A percentile compares a stretch with the other conserved stretches of the same genome.
phyloP scores from a whole-genome alignment of 2,797 vertebrate species.

The Phrynocephalus vlangalii region DNA sequence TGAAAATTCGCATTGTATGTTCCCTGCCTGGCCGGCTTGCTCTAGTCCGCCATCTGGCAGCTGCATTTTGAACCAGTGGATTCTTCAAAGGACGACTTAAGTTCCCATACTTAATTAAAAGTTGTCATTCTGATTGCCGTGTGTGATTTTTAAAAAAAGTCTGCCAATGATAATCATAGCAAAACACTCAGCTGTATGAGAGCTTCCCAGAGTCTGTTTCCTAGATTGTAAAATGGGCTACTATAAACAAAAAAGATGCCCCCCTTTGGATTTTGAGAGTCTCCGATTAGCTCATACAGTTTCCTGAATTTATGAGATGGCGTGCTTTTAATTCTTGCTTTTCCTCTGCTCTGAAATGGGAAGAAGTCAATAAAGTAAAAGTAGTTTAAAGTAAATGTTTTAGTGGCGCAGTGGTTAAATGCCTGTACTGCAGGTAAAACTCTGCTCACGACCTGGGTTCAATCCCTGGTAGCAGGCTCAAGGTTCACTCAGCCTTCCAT shows the following conservation, averaged over 20 bases:
- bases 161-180: slow-evolving; percentile 56
- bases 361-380: slow-evolving; percentile 37
- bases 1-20: background rate
- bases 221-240: slow-evolving; percentile 59
- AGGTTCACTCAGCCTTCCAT: too few species aligned
- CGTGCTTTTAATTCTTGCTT: slow-evolving; percentile 62
- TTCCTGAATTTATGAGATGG: slow-evolving; percentile 65
- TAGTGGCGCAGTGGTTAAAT: too few species aligned
- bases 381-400: slow-evolving; percentile 52
- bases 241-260: slow-evolving; percentile 61
- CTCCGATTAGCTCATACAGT: slow-evolving; percentile 70
- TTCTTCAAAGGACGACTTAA: slow-evolving; percentile 3
- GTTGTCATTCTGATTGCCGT: slow-evolving; percentile 3
- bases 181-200: slow-evolving; percentile 48
- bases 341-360: slow-evolving; percentile 50
- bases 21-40: background rate
- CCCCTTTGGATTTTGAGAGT: slow-evolving; percentile 58
- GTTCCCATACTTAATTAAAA: slow-evolving; percentile 22
- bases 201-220: slow-evolving; percentile 38
- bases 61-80: slow-evolving; percentile 11
- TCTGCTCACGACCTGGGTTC: too few species aligned
- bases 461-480: too few species aligned
- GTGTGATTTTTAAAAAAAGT: slow-evolving; percentile 14
- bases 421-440: too few species aligned
- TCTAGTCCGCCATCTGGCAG: background rate